Evolutionary conservation across 2,888 invertebrate species (phyloP).

Genomic region (Microchrysa polita): DNA sequence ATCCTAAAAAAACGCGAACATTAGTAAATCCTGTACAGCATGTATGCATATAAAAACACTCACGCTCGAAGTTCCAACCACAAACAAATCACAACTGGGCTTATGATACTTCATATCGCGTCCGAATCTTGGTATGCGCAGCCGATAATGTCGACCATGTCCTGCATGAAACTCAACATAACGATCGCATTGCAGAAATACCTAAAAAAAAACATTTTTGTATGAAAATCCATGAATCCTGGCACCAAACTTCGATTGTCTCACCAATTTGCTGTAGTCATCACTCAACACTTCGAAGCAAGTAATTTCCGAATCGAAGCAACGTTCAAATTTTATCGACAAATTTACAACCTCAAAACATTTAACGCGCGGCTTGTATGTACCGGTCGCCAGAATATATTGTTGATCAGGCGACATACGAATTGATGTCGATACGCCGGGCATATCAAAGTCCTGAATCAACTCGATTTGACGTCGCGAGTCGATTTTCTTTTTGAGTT

Average conservation of each 20-base stretch:
- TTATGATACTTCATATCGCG: slow-evolving; percentile 91
- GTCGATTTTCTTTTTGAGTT: slow-evolving; percentile 90
- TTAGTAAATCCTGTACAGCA: not conserved
- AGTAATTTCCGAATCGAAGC: slow-evolving; percentile 96
- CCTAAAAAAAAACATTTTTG: slow-evolving; percentile 48
- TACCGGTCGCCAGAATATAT: slow-evolving; percentile 91
- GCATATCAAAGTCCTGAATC: slow-evolving; percentile 99
- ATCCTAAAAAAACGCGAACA: slow-evolving; percentile 70
- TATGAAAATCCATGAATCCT: not conserved
- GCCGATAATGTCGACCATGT: slow-evolving; percentile 88
- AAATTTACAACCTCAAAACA: slow-evolving; percentile 97
- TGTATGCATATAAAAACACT: slow-evolving; percentile 53
- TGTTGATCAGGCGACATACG: slow-evolving; percentile 90
- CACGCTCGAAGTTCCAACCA: slow-evolving; percentile 88
- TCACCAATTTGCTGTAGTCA: slow-evolving; percentile 89
- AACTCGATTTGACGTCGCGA: slow-evolving; percentile 91
- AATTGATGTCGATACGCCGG: slow-evolving; percentile 87
- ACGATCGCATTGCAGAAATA: slow-evolving; percentile 84
- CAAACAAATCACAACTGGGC: slow-evolving; percentile 89
- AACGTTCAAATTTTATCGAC: slow-evolving; percentile 96
- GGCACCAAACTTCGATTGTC: not conserved
- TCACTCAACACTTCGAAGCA: slow-evolving; percentile 92
- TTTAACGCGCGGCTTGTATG: slow-evolving; percentile 94
- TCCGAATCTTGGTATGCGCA: slow-evolving; percentile 95
- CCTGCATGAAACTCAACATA: slow-evolving; percentile 96